Conservation (phyloP, 1,140 invertebrate species). For the Drosophila novamexicana region DNA sequence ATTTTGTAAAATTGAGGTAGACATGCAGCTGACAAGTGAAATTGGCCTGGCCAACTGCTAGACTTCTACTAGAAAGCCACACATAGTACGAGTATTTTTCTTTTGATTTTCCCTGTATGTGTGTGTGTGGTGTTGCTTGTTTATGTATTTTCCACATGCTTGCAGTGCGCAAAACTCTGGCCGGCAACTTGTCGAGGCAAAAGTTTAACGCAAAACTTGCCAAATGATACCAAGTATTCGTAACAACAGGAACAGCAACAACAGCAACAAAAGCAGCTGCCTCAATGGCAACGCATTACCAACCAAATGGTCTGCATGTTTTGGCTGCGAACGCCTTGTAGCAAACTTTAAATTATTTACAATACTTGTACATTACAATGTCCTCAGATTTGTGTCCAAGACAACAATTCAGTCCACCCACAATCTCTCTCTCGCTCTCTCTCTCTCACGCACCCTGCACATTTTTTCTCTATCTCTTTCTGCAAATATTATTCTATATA, state of each 20-base stretch:
- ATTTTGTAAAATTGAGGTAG: conserved; percentile 23
- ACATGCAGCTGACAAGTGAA: conserved; percentile 26
- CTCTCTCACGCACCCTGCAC: neutral
- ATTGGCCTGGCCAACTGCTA: conserved; percentile 16
- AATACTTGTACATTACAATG: conserved; percentile 56
- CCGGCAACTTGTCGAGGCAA: conserved; percentile 43
- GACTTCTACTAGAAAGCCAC: conserved; percentile 17
- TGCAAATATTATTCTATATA: conserved; percentile 32
- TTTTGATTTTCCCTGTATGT: conserved; percentile 10
- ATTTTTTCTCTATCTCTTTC: neutral
- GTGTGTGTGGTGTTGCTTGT: conserved; percentile 5
- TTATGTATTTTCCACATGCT: conserved; percentile 32
- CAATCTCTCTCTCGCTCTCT: neutral
- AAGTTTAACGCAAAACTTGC: conserved; percentile 49
- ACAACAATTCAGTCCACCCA: conserved; percentile 27
- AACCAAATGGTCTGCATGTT: conserved; percentile 64
- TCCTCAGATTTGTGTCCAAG: conserved; percentile 38
- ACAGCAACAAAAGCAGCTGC: conserved; percentile 44
- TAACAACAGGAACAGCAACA: conserved; percentile 48
- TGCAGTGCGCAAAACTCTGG: conserved; percentile 12
- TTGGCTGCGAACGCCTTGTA: conserved; percentile 46
- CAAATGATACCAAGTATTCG: conserved; percentile 64
- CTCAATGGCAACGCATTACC: conserved; percentile 51
- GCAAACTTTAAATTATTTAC: conserved; percentile 75
- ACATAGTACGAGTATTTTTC: conserved; percentile 2